Conservation (phyloP, 2,888 invertebrate species). For the Hydraecia micacea region DNA sequence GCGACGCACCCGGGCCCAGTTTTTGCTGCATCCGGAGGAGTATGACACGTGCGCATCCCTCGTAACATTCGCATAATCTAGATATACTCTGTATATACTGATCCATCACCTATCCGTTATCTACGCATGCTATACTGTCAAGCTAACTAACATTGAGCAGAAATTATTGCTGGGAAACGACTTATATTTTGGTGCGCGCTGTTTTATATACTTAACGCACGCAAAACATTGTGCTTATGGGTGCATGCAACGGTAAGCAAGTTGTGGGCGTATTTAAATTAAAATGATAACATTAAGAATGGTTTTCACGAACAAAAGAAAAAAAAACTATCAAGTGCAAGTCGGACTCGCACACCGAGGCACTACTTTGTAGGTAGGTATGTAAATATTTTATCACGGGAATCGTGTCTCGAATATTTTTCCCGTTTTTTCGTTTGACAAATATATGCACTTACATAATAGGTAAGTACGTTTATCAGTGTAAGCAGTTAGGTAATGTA, state of each 20-base stretch:
- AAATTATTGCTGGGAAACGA: neutral
- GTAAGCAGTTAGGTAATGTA: no score
- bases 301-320: neutral
- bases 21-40: neutral
- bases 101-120: neutral
- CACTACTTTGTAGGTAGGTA: no score
- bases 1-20: neutral
- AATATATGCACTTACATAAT: no score
- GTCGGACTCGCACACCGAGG: no score
- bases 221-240: neutral
- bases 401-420: no score
- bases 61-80: neutral
- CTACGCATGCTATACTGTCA: neutral
- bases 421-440: no score
- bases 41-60: constrained; percentile 10
- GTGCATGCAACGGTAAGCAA: neutral
- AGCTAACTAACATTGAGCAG: neutral
- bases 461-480: no score
- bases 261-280: neutral
- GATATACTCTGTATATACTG: neutral
- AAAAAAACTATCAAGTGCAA: neutral
- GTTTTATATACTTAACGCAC: no score
- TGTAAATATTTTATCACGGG: no score
- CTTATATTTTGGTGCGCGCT: neutral
- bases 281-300: neutral